Percentiles rank a stretch among this genome's conserved stretches.
Conservation (phyloP, 2,113 vertebrate genomes). For the Mobula hypostoma region DNA sequence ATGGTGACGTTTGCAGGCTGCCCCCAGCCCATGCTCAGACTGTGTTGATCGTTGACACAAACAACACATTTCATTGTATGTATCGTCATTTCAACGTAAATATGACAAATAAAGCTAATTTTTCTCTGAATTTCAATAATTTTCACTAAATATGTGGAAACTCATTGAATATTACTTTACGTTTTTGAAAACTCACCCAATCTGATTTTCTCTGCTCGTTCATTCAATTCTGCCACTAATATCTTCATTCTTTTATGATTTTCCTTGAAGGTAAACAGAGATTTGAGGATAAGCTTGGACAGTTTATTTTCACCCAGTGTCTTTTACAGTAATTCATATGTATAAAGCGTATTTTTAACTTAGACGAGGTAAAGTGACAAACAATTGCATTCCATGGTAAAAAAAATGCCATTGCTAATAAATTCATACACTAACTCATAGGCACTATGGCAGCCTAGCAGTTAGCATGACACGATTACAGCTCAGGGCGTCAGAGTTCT, state of each 20-base stretch:
- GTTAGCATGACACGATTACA: too few species aligned
- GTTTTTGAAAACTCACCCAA: conserved; percentile 61
- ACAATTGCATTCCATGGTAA: too few species aligned
- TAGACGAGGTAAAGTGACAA: background rate
- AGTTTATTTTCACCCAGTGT: background rate
- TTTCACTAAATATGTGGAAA: background rate
- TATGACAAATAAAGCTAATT: too few species aligned
- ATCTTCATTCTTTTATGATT: conserved; percentile 88
- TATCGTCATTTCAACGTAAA: too few species aligned
- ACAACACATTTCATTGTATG: too few species aligned
- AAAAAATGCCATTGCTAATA: too few species aligned
- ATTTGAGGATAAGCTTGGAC: background rate
- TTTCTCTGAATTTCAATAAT: background rate
- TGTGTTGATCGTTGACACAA: too few species aligned
- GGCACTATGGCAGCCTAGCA: too few species aligned
- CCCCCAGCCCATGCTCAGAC: too few species aligned
- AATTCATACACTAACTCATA: too few species aligned
- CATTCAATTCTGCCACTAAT: conserved; percentile 71
- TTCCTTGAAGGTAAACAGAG: conserved; percentile 63
- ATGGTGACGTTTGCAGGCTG: too few species aligned
- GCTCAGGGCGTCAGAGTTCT: too few species aligned
- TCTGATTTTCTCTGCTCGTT: conserved; percentile 68
- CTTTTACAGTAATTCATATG: background rate
- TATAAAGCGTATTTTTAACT: background rate
- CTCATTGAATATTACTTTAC: background rate